Conservation (phyloP, 2,888 invertebrate genomes). For the Cataglyphis rosenhaueri region DNA sequence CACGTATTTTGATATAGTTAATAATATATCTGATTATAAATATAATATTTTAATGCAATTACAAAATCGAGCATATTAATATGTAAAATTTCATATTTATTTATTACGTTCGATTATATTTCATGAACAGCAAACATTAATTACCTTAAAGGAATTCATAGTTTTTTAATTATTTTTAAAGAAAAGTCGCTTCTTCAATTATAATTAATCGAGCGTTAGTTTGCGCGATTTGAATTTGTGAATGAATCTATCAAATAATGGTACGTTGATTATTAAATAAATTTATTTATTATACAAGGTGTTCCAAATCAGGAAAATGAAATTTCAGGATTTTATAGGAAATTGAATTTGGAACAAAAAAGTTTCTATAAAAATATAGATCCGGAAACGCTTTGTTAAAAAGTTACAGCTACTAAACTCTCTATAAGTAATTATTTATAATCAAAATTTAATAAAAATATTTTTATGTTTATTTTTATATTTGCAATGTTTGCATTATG, state of each 20-base stretch:
- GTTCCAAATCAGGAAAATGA: too few relatives aligned
- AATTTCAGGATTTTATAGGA: too few relatives aligned
- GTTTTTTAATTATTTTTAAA: background rate
- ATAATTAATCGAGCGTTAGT: background rate
- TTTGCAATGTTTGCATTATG: too few relatives aligned
- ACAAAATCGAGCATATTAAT: background rate
- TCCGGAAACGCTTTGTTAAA: too few relatives aligned
- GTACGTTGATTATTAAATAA: background rate
- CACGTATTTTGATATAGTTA: background rate
- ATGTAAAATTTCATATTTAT: background rate
- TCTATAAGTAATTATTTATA: too few relatives aligned
- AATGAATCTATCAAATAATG: background rate
- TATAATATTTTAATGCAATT: conserved; percentile 1
- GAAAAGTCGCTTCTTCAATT: background rate
- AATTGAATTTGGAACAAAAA: too few relatives aligned
- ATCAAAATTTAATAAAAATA: too few relatives aligned
- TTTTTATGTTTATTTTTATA: too few relatives aligned
- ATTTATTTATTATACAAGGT: background rate
- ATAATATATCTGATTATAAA: background rate
- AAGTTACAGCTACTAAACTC: too few relatives aligned
- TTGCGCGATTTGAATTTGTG: background rate
- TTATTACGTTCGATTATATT: background rate
- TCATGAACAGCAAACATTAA: background rate
- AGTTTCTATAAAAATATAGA: too few relatives aligned
- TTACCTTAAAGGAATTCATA: background rate